Conservation (phyloP, 2,888 invertebrate genomes). For the Dendrolimus pini region DNA sequence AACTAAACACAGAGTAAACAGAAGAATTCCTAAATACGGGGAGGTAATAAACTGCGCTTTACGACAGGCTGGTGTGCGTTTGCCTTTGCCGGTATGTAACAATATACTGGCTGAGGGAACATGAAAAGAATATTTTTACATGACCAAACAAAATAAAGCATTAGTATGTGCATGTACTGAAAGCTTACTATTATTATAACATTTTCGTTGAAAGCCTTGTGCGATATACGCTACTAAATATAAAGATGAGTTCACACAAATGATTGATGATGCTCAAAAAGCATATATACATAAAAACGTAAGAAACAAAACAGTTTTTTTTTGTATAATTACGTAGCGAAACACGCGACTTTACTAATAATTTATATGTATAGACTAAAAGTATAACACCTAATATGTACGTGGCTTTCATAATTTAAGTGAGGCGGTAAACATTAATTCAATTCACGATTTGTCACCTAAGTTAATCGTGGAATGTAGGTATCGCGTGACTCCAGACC, state of each 20-base stretch:
- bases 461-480: constrained; percentile 57
- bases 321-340: background rate
- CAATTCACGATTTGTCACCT: constrained; percentile 69
- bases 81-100: too few species aligned
- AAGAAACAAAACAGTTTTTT: background rate
- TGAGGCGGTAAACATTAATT: constrained; percentile 59
- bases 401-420: constrained; percentile 38
- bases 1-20: too few species aligned
- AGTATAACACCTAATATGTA: constrained; percentile 25
- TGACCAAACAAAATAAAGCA: too few species aligned
- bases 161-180: too few species aligned
- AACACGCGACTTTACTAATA: background rate
- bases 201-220: background rate
- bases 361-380: background rate
- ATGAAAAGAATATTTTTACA: constrained; percentile 12
- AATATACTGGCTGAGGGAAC: too few species aligned
- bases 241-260: background rate
- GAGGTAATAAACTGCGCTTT: too few species aligned
- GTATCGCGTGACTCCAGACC: constrained; percentile 58
- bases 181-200: background rate
- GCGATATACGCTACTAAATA: background rate
- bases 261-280: constrained; percentile 11
- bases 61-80: too few species aligned
- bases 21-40: too few species aligned
- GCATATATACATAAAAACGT: constrained; percentile 11